Base-by-base conservation (phyloP, 2,888 invertebrate genomes). In the Mythimna pallens region DNA sequence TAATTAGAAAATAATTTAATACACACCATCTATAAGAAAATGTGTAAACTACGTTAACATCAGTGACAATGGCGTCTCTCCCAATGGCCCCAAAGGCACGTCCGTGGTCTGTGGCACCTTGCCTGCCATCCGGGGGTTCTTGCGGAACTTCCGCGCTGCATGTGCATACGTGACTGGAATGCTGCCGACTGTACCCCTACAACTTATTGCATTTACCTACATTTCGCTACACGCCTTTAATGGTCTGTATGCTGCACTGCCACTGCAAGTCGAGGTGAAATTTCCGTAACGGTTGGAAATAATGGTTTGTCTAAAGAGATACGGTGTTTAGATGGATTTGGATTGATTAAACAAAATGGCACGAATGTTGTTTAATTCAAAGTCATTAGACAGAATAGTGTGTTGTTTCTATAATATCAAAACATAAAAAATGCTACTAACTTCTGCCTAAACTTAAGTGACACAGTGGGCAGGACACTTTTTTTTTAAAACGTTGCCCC, bases 201-300 rank as follows among this genome's bases (percentile, higher is more conserved):
- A 81, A 85, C 70, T 80, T 73, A 74, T 73, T 78, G 78, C 75
- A 84, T 84, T 85, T 85, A 80, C 72, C 80, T 80, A 80, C 70
- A 77, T 76, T 70, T 70, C 20, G 52, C n/a, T 76, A 78, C 75
- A 65, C 65, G 36, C 14, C 30, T 69, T 74, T 75, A 82, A 81
- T 79, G 65, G 65, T 70, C 69, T 77, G 43, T 30, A 59, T 59
- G 70, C 70, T 34, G 22, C 40, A 34, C 40, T 52, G 36, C 30
- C 40, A 25, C 40, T 55, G 30, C 30, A 22, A 52, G 25, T 50
- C n/a, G 20, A 66, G 66, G 63, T 76, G 34, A 25, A 70, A 55
- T 70, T 59, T n/a, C 12, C 65, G 30, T 34, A 54, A 50, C 25
- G 20, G 36, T 69, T 54, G 10, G 17, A 64, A 25, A 12, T 12